Evolutionary conservation across 2,888 invertebrate species (phyloP).

Genomic region (Pterostichus madidus): DNA sequence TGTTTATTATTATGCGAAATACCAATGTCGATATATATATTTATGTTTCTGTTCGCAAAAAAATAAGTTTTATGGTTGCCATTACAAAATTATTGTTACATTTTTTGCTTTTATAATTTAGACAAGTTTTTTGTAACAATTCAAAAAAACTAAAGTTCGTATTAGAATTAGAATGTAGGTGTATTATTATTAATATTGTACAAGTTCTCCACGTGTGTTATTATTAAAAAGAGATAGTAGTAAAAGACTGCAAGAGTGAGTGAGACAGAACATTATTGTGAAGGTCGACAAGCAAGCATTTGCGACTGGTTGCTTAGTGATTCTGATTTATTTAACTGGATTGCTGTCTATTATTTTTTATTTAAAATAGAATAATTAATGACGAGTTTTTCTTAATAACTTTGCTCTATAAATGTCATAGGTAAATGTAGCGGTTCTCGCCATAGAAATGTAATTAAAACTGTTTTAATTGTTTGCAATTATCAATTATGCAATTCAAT

Average conservation of each 20-base stretch:
- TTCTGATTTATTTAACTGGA: slow-evolving; percentile 55
- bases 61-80: slow-evolving; percentile 10
- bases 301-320: slow-evolving; percentile 6
- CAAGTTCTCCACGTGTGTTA: slow-evolving; percentile 28
- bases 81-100: slow-evolving; percentile 38
- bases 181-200: slow-evolving; percentile 28
- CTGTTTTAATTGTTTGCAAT: slow-evolving; percentile 23
- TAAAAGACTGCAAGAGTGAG: neutral
- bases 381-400: slow-evolving; percentile 24
- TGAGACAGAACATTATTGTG: slow-evolving; percentile 15
- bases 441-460: slow-evolving; percentile 6
- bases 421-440: slow-evolving; percentile 32
- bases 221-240: slow-evolving; percentile 38
- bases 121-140: slow-evolving; percentile 16
- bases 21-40: slow-evolving; percentile 2
- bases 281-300: neutral
- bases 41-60: slow-evolving; percentile 10
- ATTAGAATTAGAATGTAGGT: slow-evolving; percentile 44
- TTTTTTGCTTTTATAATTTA: slow-evolving; percentile 35
- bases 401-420: slow-evolving; percentile 55
- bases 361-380: slow-evolving; percentile 46
- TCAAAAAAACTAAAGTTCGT: slow-evolving; percentile 26
- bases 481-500: neutral
- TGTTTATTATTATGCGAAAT: slow-evolving; percentile 17
- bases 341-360: slow-evolving; percentile 45